These are phyloP conservation scores for Podiceps cristatus DNA, from an alignment of 2,113 vertebrate genomes.

Conservation along the genomic window DNA sequence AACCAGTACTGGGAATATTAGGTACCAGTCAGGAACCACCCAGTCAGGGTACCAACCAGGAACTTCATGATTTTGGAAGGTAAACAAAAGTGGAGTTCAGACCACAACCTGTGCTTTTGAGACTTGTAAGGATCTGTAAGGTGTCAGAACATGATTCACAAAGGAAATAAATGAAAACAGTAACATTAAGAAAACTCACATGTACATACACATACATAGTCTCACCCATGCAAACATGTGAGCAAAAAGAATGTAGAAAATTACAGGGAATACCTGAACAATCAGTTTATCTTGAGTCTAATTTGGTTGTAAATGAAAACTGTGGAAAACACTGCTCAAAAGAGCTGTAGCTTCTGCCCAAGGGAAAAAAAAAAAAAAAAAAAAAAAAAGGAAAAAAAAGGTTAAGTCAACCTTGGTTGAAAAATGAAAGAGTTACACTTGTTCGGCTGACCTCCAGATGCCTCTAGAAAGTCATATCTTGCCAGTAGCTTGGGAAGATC, in stretches of 20 bases:
- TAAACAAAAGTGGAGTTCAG: background rate
- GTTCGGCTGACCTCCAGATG: background rate
- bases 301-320: background rate
- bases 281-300: background rate
- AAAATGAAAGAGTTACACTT: background rate
- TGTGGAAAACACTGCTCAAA: background rate
- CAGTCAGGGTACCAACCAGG: background rate
- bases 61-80: background rate
- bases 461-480: background rate
- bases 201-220: background rate
- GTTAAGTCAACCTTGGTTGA: fast-evolving
- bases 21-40: background rate
- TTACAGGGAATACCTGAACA: background rate
- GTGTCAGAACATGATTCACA: background rate
- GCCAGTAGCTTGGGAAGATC: background rate
- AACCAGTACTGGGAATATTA: background rate
- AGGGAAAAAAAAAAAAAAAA: fast-evolving
- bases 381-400: too few relatives aligned
- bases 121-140: background rate
- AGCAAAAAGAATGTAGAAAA: background rate
- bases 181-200: background rate
- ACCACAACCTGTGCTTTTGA: background rate
- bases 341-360: background rate
- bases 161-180: background rate
- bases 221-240: background rate